These are phyloP conservation scores for Drosophila tani DNA, from an alignment of 1,140 invertebrate species.

Conservation along the genomic window DNA sequence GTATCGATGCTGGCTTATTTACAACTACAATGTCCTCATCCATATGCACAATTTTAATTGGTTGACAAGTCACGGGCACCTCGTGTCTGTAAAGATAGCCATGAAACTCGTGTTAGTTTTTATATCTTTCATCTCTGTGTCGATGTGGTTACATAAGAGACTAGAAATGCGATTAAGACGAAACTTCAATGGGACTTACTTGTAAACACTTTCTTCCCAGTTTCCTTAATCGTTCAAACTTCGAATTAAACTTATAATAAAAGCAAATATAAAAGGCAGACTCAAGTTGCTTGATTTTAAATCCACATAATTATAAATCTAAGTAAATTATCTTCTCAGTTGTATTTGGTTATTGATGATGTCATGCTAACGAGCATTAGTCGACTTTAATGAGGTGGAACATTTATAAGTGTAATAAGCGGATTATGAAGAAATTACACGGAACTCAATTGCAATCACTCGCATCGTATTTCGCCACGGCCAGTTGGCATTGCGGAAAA, in stretches of 20 bases:
- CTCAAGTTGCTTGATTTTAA: not conserved
- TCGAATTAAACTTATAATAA: not conserved
- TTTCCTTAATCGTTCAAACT: not conserved
- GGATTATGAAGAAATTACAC: conserved; percentile 19
- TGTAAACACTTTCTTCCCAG: conserved; percentile 1
- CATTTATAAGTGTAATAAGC: conserved; percentile 9
- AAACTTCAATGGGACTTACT: not conserved
- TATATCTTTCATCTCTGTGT: conserved; percentile 23
- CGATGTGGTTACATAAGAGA: conserved; percentile 25
- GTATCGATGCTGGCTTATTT: conserved; percentile 99
- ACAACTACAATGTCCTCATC: conserved; percentile 99
- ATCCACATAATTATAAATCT: too few species aligned
- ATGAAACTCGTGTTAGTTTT: conserved; percentile 44
- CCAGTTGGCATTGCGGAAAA: not conserved
- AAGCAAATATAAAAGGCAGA: not conserved
- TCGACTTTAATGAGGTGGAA: conserved; percentile 22
- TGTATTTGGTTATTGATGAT: conserved; percentile 8
- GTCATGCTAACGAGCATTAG: conserved; percentile 17
- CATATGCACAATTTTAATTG: conserved; percentile 98
- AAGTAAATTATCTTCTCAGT: not conserved
- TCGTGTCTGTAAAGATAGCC: conserved; percentile 94
- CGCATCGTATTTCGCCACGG: conserved; percentile 6
- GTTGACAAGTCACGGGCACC: conserved; percentile 96
- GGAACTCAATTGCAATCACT: conserved; percentile 36
- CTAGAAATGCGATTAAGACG: not conserved